A percentile compares a stretch with the other conserved stretches of the same genome.
phyloP scores from a whole-genome alignment of 2,888 invertebrate genomes.

The Ametastegia equiseti region DNA sequence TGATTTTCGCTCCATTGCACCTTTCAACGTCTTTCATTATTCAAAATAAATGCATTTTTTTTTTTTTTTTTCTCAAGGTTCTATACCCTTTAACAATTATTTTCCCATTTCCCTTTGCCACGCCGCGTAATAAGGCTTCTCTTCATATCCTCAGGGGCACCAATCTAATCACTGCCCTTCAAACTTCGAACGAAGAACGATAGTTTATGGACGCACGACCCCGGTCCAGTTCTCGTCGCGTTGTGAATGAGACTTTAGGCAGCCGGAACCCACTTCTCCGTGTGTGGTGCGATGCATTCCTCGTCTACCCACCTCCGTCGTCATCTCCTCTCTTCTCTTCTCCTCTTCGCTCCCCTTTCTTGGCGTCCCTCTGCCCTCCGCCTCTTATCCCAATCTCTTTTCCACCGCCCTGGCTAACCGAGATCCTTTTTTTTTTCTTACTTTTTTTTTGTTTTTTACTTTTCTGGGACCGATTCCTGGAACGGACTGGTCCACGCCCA shows the following conservation, averaged over 20 bases:
- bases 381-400: conserved; percentile 42
- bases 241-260: conserved; percentile 44
- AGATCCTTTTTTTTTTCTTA: conserved; percentile 54
- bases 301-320: conserved; percentile 28
- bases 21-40: not conserved
- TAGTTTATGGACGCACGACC: not conserved
- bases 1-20: not conserved
- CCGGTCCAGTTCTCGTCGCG: not conserved
- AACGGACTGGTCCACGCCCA: conserved; percentile 62
- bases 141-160: too few species aligned
- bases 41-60: not conserved
- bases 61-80: too few species aligned
- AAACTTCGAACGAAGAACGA: not conserved
- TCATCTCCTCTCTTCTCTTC: not conserved
- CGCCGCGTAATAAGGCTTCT: not conserved
- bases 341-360: conserved; percentile 1
- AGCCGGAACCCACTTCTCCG: conserved; percentile 44
- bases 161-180: not conserved
- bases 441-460: conserved; percentile 48
- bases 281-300: conserved; percentile 45
- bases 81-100: not conserved
- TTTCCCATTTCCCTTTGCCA: not conserved
- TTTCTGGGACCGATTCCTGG: conserved; percentile 58
- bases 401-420: conserved; percentile 57
- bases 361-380: conserved; percentile 6